phyloP scores from a whole-genome alignment of 2,888 invertebrate genomes.

The Osedax fenrisi region DNA sequence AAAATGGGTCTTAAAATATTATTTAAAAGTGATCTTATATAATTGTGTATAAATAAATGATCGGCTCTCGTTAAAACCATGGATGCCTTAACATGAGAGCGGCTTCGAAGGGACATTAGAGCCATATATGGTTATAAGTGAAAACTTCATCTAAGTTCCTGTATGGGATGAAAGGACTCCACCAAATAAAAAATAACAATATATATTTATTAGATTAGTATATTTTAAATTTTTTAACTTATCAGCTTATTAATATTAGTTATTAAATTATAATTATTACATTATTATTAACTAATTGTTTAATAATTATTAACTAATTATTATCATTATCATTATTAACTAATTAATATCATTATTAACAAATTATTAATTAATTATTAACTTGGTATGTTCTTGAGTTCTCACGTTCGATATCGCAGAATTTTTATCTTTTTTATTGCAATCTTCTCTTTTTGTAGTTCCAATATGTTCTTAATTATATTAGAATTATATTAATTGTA shows the following conservation, averaged over 20 bases:
- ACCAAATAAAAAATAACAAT: too few relatives aligned
- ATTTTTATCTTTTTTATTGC: background rate
- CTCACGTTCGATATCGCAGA: background rate
- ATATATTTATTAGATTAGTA: background rate
- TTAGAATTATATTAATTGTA: too few relatives aligned
- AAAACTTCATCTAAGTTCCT: too few relatives aligned
- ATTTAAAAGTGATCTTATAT: too few relatives aligned
- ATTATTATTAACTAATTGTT: background rate
- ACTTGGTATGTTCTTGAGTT: background rate
- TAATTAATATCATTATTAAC: background rate
- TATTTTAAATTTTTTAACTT: background rate
- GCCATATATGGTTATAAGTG: too few relatives aligned
- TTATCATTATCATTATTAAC: background rate
- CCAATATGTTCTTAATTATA: background rate
- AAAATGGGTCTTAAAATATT: too few relatives aligned
- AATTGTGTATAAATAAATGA: too few relatives aligned
- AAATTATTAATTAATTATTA: background rate
- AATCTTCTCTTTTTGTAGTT: background rate
- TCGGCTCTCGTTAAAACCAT: too few relatives aligned
- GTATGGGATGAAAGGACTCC: too few relatives aligned
- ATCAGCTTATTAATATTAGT: background rate
- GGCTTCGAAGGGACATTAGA: too few relatives aligned
- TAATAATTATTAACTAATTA: background rate
- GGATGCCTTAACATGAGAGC: too few relatives aligned
- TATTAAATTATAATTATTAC: too few relatives aligned